Evolutionary conservation across 1,140 invertebrate species (phyloP).

Genomic region (Drosophila malerkotliana): DNA sequence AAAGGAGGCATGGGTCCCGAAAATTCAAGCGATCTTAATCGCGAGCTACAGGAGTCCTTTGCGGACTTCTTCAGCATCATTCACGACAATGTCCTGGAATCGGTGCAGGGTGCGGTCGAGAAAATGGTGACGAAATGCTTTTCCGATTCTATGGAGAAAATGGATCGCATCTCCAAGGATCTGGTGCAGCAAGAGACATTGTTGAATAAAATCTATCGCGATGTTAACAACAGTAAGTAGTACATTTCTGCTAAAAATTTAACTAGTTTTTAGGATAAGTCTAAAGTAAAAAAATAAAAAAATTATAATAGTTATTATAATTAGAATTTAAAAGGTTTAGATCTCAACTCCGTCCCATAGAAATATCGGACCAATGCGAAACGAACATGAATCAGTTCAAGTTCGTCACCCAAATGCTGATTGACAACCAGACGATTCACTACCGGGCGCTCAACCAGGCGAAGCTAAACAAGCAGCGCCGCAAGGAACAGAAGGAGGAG

Average conservation of each 20-base stretch:
- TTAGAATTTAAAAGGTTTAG: background rate
- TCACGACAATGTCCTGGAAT: slow-evolving; percentile 62
- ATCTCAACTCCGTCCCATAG: slow-evolving; percentile 15
- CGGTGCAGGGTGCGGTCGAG: slow-evolving; percentile 48
- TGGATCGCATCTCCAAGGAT: slow-evolving; percentile 35
- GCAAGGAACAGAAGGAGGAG: slow-evolving; percentile 2
- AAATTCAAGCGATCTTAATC: slow-evolving; percentile 8
- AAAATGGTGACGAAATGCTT: slow-evolving; percentile 55
- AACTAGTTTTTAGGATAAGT: too few species aligned
- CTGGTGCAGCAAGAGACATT: slow-evolving; percentile 26
- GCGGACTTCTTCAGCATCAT: slow-evolving; percentile 64
- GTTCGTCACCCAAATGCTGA: slow-evolving; percentile 67
- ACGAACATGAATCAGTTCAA: slow-evolving; percentile 68
- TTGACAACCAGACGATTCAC: slow-evolving; percentile 62
- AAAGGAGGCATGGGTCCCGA: background rate
- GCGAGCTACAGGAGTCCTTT: slow-evolving; percentile 51
- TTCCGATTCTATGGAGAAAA: slow-evolving; percentile 22
- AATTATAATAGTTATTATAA: too few species aligned
- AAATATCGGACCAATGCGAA: slow-evolving; percentile 53
- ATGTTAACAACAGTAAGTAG: slow-evolving; percentile 56
- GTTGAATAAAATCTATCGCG: slow-evolving; percentile 38
- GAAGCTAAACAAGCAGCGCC: background rate
- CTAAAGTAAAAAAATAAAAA: too few species aligned
- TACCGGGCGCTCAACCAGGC: slow-evolving; percentile 37
- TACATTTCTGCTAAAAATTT: too few species aligned